These are phyloP conservation scores for Bungarus multicinctus DNA, from an alignment of 2,113 vertebrate genomes.

Conservation along the genomic window DNA sequence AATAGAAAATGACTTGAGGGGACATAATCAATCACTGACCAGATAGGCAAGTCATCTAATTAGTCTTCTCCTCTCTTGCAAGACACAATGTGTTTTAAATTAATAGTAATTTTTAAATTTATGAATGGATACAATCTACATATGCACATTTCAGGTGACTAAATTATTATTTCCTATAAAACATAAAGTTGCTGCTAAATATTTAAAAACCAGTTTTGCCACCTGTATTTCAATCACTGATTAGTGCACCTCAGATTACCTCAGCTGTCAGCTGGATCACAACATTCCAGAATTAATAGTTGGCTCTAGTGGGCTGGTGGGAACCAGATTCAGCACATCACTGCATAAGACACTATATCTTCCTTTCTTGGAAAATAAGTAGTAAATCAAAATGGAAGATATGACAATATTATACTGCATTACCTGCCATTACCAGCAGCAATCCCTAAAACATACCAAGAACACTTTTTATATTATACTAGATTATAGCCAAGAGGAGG, in stretches of 20 bases:
- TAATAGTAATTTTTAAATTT: not conserved
- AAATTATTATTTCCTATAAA: not conserved
- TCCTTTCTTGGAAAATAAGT: not conserved
- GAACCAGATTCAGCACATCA: not conserved
- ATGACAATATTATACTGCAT: not conserved
- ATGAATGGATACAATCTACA: not conserved
- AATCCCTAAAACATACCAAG: not conserved
- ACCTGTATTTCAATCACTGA: not conserved
- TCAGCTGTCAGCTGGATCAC: not conserved
- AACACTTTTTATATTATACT: not conserved
- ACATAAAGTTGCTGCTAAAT: not conserved
- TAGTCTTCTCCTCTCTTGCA: not conserved
- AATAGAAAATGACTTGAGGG: not conserved
- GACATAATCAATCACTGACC: not conserved
- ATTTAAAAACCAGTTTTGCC: not conserved
- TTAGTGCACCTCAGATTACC: not conserved
- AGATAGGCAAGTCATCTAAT: not conserved
- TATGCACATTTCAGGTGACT: not conserved
- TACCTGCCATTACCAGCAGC: not conserved
- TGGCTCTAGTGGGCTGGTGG: not conserved
- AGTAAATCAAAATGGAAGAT: not conserved
- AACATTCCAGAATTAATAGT: not conserved
- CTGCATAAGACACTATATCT: not conserved
- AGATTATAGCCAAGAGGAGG: not conserved
- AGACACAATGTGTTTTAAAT: not conserved